A percentile compares a stretch with the other conserved stretches of the same genome.
Conservation (phyloP, 2,113 vertebrate genomes). For the Cavia aperea region DNA sequence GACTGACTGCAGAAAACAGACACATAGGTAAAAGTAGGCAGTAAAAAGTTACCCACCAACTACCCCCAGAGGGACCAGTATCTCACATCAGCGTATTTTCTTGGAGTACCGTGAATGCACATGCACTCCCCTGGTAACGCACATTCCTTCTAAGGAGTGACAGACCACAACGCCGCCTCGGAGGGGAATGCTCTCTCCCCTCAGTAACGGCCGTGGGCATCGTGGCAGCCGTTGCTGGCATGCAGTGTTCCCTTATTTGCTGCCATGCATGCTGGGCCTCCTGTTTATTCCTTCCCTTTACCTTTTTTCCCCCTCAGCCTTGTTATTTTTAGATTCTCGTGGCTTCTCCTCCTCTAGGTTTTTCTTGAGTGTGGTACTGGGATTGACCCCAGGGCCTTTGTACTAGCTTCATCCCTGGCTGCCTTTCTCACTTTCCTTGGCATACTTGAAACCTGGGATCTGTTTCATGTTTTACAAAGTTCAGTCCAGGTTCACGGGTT, state of each 20-base stretch:
- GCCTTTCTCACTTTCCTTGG: neutral
- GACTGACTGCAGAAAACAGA: neutral
- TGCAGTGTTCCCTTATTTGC: neutral
- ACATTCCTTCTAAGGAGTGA: neutral
- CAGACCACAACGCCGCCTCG: fast-evolving
- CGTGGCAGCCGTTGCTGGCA: fast-evolving
- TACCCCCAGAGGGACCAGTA: too few species aligned
- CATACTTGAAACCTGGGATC: neutral
- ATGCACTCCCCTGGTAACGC: fast-evolving
- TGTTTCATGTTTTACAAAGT: neutral
- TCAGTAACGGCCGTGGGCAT: fast-evolving
- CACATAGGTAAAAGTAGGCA: neutral
- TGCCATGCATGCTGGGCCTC: neutral
- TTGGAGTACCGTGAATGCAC: neutral
- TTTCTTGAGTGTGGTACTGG: neutral
- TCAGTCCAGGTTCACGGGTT: neutral
- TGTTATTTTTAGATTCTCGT: neutral
- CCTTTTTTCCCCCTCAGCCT: neutral
- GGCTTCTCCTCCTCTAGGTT: neutral
- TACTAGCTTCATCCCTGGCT: neutral
- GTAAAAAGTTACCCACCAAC: fast-evolving
- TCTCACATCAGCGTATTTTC: neutral
- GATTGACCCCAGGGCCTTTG: neutral
- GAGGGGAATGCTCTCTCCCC: neutral
- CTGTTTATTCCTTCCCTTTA: neutral